These are phyloP conservation scores for Champsocephalus esox DNA, from an alignment of 2,797 vertebrate genomes.

Conservation along the genomic window DNA sequence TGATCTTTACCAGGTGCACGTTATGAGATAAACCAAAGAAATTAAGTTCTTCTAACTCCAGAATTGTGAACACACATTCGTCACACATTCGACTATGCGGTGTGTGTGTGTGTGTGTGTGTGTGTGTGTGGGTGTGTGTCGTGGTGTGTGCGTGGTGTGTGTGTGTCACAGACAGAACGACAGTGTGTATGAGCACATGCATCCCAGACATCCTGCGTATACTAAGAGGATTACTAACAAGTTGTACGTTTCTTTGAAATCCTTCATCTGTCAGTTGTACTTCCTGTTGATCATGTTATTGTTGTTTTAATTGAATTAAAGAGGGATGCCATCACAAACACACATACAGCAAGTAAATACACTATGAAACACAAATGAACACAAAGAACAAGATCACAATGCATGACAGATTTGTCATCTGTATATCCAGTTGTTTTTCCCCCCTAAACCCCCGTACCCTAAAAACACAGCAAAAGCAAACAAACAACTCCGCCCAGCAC, in stretches of 20 bases:
- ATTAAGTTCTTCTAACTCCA: constrained; percentile 41
- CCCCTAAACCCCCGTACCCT: not conserved
- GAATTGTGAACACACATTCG: constrained; percentile 33
- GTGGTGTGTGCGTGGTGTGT: constrained; percentile 8
- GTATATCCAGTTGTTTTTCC: constrained; percentile 50
- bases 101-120: constrained; percentile 14
- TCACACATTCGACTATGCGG: too few relatives aligned
- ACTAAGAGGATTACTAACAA: constrained; percentile 85
- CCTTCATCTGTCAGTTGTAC: constrained; percentile 83
- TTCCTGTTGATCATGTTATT: constrained; percentile 82
- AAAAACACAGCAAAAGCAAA: constrained; percentile 51
- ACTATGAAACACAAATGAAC: constrained; percentile 46
- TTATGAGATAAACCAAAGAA: constrained; percentile 73
- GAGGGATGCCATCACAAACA: constrained; percentile 47
- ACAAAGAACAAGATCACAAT: constrained; percentile 63
- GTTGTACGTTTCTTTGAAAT: constrained; percentile 89
- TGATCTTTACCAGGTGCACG: constrained; percentile 68
- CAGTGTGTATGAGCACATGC: constrained; percentile 19
- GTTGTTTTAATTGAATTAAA: constrained; percentile 84
- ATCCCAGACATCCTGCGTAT: constrained; percentile 70
- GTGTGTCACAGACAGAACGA: constrained; percentile 11
- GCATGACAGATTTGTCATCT: constrained; percentile 72
- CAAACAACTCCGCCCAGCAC: constrained; percentile 57
- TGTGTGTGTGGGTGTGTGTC: constrained; percentile 3
- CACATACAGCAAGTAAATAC: constrained; percentile 25